Conservation (phyloP, 2,888 invertebrate genomes). For the Dyspetes luteomarginatus region DNA sequence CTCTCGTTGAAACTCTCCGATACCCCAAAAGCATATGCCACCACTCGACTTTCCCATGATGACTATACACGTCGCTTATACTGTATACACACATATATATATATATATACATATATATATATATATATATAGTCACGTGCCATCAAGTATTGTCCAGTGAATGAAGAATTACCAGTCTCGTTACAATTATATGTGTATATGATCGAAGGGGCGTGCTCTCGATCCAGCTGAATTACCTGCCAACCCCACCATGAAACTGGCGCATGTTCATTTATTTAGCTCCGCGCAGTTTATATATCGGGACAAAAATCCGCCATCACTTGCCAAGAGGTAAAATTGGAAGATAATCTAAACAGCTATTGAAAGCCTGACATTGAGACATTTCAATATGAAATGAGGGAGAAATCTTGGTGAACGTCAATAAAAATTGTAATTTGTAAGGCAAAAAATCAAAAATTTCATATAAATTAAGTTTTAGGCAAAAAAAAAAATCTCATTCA, state of each 20-base stretch:
- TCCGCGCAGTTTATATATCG: not conserved
- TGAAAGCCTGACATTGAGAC: no score
- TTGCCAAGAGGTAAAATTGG: no score
- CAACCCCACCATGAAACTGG: conserved; percentile 35
- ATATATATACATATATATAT: no score
- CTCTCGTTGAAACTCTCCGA: conserved; percentile 10
- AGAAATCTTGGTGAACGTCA: no score
- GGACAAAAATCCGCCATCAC: not conserved
- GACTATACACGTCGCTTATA: conserved; percentile 37
- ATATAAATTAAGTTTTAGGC: no score
- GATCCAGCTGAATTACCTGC: conserved; percentile 31
- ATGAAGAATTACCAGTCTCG: conserved; percentile 53
- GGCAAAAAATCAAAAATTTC: no score
- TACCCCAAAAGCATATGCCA: conserved; percentile 72
- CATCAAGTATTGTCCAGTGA: conserved; percentile 40
- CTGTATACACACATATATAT: no score
- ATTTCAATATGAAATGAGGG: no score
- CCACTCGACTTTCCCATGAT: conserved; percentile 78
- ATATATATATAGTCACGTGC: not conserved
- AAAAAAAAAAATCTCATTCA: no score
- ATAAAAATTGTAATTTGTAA: no score
- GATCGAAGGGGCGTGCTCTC: conserved; percentile 61
- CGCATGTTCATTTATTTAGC: conserved; percentile 8
- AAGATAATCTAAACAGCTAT: no score
- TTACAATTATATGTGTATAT: conserved; percentile 28